Evolutionary conservation across 2,888 invertebrate species (phyloP).

Genomic region (Microchrysa polita): DNA sequence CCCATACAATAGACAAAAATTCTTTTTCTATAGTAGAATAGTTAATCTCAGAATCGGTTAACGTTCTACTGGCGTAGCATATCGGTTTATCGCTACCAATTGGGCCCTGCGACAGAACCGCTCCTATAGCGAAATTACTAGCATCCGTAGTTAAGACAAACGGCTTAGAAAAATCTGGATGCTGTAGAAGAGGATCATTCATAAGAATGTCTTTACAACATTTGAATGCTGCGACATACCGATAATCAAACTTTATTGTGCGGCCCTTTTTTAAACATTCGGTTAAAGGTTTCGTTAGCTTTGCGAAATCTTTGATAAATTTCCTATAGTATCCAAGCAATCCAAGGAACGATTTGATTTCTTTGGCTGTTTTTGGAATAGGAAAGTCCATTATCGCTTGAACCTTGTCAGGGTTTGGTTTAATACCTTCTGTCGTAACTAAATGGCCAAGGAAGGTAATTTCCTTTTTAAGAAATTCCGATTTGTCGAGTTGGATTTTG

Average conservation of each 20-base stretch:
- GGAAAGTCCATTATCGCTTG: conserved; percentile 52
- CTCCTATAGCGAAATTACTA: too few relatives aligned
- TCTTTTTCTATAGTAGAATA: too few relatives aligned
- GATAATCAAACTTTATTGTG: not conserved
- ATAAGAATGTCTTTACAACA: too few relatives aligned
- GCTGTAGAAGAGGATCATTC: too few relatives aligned
- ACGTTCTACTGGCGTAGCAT: too few relatives aligned
- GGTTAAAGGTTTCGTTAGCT: conserved; percentile 42
- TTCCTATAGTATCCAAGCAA: conserved; percentile 52
- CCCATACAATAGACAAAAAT: too few relatives aligned
- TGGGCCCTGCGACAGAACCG: too few relatives aligned
- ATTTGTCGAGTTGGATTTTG: conserved; percentile 55
- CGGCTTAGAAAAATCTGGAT: too few relatives aligned
- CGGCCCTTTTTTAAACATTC: conserved; percentile 33
- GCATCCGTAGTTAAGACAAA: too few relatives aligned
- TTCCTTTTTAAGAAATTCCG: conserved; percentile 53
- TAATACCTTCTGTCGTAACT: conserved; percentile 55
- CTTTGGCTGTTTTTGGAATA: conserved; percentile 51
- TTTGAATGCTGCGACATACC: not conserved
- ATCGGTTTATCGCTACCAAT: too few relatives aligned
- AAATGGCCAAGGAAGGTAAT: conserved; percentile 56
- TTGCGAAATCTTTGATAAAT: conserved; percentile 47
- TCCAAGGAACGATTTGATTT: conserved; percentile 54
- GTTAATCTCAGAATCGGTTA: too few relatives aligned
- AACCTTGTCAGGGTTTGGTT: conserved; percentile 54